Base-by-base conservation (phyloP, 2,888 invertebrate genomes). In the Ormyrus pomaceus region DNA sequence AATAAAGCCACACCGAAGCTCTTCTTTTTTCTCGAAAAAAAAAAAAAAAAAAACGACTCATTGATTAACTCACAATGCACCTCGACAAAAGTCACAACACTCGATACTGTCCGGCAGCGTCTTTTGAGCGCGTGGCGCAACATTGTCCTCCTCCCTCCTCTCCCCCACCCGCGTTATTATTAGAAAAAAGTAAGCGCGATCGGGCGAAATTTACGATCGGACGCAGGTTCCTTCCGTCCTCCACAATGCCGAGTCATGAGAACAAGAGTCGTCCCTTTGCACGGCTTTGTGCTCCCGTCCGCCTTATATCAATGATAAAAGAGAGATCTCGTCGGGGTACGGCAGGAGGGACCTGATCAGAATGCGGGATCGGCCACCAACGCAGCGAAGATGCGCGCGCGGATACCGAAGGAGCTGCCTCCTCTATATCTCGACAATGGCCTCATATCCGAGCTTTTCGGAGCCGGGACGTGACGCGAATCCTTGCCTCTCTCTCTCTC, bases 321-420 rank as follows among this genome's bases (percentile, higher is more conserved):
- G 19, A 64, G 58, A 74, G 66, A 50, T 65, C 64, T 73, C 62
- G 45, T 0, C 46, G 66, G 6, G 51, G 13, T 50, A n/a, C 10
- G 34, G 34, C 45, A 51, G 8, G 19, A 34, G 48, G 19, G 71
- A 7, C 48, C 56, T 65, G 74, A 74, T 74, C 58, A 66, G 74
- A 56, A 74, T 74, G 65, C 66, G 74, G 56, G 74, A 74, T 64
- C 66, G 74, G 74, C 74, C 74, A 74, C 74, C 75, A 46, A 53
- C 62, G 68, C 59, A 19, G 51, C 48, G 51, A 34, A 11, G 19
- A 64, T 64, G 34, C 48, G 13, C 51, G 19, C 70, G 55, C 51
- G 11, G 50, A 9, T 56, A 45, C 53, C 50, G 7, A 13, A 13
- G 9, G 56, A 10, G 19, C 66, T n/a, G 53, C 19, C 13, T 8